phyloP scores from a whole-genome alignment of 2,113 vertebrate genomes.

The Cisticola juncidis region DNA sequence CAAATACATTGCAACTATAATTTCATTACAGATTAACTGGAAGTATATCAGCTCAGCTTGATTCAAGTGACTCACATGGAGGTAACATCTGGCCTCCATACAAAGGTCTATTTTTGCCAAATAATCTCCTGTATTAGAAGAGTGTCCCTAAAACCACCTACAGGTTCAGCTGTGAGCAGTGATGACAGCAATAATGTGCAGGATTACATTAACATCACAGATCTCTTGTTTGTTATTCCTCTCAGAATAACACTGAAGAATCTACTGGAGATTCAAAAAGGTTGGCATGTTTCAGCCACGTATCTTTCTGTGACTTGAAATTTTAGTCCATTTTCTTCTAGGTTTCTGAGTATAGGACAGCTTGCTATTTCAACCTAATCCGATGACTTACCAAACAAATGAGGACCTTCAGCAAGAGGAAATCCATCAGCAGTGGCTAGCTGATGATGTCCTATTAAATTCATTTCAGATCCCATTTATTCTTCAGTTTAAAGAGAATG shows the following conservation, averaged over 20 bases:
- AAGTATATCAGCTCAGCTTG: slow-evolving; percentile 8
- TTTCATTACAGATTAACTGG: slow-evolving; percentile 49
- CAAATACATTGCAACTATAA: slow-evolving; percentile 35
- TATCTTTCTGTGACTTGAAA: background rate
- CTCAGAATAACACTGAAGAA: background rate
- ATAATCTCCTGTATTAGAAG: background rate
- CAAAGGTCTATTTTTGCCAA: background rate
- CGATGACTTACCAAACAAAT: slow-evolving; percentile 84
- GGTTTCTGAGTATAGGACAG: background rate
- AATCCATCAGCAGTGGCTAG: slow-evolving; percentile 84
- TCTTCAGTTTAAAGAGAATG: slow-evolving; percentile 30
- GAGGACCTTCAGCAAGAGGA: slow-evolving; percentile 82
- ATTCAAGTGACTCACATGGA: slow-evolving; percentile 4
- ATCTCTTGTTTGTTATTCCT: background rate
- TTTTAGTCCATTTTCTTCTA: background rate
- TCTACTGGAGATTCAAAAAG: background rate
- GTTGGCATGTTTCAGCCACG: background rate
- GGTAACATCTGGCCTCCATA: background rate
- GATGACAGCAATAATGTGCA: background rate
- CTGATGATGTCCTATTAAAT: slow-evolving; percentile 86
- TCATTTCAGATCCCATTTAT: slow-evolving; percentile 87
- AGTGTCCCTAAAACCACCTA: slow-evolving; percentile 2
- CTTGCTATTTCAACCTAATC: background rate
- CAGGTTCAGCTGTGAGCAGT: background rate
- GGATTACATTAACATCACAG: background rate